These are phyloP conservation scores for Sebastes flavidus DNA, from an alignment of 2,797 vertebrate species.

Conservation along the genomic window DNA sequence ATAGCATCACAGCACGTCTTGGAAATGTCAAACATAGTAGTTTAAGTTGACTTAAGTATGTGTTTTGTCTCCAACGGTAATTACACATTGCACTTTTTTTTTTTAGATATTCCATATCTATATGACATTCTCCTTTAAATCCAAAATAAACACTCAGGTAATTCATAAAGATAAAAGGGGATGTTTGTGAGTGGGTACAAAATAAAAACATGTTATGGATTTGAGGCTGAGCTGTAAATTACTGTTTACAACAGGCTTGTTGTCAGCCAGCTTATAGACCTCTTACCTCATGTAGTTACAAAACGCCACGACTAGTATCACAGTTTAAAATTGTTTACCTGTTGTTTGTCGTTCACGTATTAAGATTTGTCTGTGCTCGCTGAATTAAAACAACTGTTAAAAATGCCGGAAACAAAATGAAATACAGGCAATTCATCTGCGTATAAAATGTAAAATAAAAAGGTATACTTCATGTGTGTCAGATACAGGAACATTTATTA, in stretches of 20 bases:
- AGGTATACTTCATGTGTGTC: neutral
- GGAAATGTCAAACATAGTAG: slow-evolving; percentile 53
- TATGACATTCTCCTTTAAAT: slow-evolving; percentile 17
- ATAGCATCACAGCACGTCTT: slow-evolving; percentile 48
- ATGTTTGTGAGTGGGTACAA: slow-evolving; percentile 49
- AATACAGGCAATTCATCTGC: neutral
- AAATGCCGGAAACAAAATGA: neutral
- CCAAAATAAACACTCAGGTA: slow-evolving; percentile 45
- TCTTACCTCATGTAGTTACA: slow-evolving; percentile 69
- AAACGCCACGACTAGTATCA: slow-evolving; percentile 51
- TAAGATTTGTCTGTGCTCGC: neutral
- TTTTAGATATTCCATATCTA: slow-evolving; percentile 42
- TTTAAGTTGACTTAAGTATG: slow-evolving; percentile 62
- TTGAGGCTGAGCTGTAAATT: slow-evolving; percentile 73
- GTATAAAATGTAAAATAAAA: neutral
- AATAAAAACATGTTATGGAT: slow-evolving; percentile 79
- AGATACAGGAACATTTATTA: neutral
- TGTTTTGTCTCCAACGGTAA: slow-evolving; percentile 65
- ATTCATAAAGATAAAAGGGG: slow-evolving; percentile 30
- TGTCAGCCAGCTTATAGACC: slow-evolving; percentile 58
- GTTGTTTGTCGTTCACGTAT: slow-evolving; percentile 11
- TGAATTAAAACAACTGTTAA: neutral
- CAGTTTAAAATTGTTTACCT: slow-evolving; percentile 52
- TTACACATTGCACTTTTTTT: slow-evolving; percentile 52
- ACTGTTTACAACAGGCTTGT: slow-evolving; percentile 73